Conservation (phyloP, 2,888 invertebrate genomes). For the Silvanus unidentatus region DNA sequence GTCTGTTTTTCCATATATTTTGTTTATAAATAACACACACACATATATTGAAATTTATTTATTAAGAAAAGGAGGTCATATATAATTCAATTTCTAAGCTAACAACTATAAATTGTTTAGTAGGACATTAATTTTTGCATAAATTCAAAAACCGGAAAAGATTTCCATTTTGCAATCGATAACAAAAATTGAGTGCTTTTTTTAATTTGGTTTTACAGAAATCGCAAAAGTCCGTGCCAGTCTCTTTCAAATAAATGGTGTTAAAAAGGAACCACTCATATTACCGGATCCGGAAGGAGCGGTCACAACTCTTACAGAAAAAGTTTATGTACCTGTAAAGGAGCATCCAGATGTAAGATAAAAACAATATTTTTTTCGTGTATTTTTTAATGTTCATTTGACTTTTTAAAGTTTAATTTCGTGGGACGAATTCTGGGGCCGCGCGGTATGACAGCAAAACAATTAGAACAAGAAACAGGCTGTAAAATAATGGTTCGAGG, state of each 20-base stretch:
- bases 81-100: too few species aligned
- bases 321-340: constrained; percentile 99
- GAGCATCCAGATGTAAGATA: constrained; percentile 98
- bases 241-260: constrained; percentile 98
- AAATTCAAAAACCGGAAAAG: too few species aligned
- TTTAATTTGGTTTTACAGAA: constrained; percentile 65
- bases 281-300: constrained; percentile 89
- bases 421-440: constrained; percentile 99
- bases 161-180: too few species aligned
- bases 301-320: constrained; percentile 91
- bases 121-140: too few species aligned
- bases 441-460: constrained; percentile 99
- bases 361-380: background rate
- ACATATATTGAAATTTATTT: too few species aligned
- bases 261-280: constrained; percentile 86
- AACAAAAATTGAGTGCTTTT: constrained; percentile 2
- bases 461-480: constrained; percentile 98
- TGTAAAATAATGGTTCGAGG: constrained; percentile 99
- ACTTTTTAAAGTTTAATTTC: constrained; percentile 93
- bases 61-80: too few species aligned
- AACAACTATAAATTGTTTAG: too few species aligned
- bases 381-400: constrained; percentile 15
- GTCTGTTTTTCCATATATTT: too few species aligned
- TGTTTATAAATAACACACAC: too few species aligned
- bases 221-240: constrained; percentile 96